These are phyloP conservation scores for Kryptopterus vitreolus DNA, from an alignment of 2,797 vertebrate species.

Conservation along the genomic window DNA sequence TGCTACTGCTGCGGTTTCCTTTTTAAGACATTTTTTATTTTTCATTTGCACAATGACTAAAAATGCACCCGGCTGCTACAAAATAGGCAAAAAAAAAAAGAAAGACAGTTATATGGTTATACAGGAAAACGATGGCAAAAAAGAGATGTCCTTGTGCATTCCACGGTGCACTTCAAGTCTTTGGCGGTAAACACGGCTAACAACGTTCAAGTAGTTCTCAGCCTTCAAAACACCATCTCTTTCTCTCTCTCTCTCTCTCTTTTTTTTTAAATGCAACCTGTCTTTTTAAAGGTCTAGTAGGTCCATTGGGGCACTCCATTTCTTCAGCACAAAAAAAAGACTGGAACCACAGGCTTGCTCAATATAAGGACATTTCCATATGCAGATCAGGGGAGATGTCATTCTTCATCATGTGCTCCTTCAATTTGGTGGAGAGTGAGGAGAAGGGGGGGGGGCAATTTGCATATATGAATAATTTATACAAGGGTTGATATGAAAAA, in stretches of 20 bases:
- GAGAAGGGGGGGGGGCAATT: conserved; percentile 47
- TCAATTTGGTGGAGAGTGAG: conserved; percentile 8
- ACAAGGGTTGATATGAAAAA: conserved; percentile 42
- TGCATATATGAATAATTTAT: conserved; percentile 61
- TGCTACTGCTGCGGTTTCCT: conserved; percentile 27
- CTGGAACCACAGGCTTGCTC: neutral
- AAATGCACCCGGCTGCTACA: neutral
- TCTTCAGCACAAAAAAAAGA: neutral
- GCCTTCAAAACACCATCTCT: neutral
- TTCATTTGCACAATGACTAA: conserved; percentile 7
- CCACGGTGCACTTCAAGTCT: neutral
- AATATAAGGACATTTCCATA: conserved; percentile 23
- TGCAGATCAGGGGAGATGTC: conserved; percentile 38
- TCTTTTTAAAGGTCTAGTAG: no score
- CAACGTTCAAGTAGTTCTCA: neutral
- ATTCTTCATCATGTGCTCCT: conserved; percentile 33
- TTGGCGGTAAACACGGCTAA: neutral
- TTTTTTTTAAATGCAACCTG: no score
- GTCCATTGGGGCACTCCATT: neutral
- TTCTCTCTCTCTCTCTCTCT: no score
- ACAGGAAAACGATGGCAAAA: no score
- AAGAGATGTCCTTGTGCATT: conserved; percentile 19
- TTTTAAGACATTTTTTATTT: neutral
- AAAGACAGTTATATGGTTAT: no score
- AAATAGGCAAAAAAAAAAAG: neutral